A percentile compares a stretch with the other conserved stretches of the same genome.
These are phyloP conservation scores for Onychomys torridus DNA, from an alignment of 2,797 vertebrate species.

Conservation along the genomic window DNA sequence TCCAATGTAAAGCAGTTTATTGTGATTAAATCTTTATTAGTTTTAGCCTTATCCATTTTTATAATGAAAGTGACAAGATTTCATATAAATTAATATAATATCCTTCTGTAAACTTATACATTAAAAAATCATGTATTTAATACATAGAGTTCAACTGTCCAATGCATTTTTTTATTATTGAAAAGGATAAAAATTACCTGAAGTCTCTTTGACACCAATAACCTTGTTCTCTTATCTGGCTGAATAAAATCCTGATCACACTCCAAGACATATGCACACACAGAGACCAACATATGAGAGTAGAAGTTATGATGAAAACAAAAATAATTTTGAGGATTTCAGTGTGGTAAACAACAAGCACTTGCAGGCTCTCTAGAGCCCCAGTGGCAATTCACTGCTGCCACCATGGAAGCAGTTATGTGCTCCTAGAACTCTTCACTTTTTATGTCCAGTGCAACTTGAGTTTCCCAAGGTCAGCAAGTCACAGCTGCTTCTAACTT, in stretches of 20 bases:
- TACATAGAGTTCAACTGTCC: neutral
- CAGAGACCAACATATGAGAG: neutral
- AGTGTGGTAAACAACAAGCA: neutral
- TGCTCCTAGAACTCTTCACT: neutral
- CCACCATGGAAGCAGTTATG: neutral
- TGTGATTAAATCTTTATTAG: neutral
- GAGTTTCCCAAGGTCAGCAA: neutral
- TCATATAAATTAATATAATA: neutral
- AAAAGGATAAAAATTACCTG: neutral
- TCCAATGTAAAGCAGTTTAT: neutral
- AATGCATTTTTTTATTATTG: neutral
- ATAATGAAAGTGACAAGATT: slow-evolving; percentile 11
- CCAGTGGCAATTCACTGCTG: neutral
- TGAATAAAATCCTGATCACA: neutral
- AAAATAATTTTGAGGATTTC: neutral
- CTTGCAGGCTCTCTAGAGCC: neutral
- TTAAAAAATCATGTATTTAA: neutral
- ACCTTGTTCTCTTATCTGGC: neutral
- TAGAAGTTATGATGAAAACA: neutral
- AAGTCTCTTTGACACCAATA: neutral
- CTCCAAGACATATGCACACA: neutral
- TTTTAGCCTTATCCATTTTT: neutral
- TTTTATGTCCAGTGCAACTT: neutral
- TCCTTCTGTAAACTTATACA: neutral
- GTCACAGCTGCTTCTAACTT: neutral